These are phyloP conservation scores for Falcaria lacertinaria DNA, from an alignment of 2,888 invertebrate species.

Conservation along the genomic window DNA sequence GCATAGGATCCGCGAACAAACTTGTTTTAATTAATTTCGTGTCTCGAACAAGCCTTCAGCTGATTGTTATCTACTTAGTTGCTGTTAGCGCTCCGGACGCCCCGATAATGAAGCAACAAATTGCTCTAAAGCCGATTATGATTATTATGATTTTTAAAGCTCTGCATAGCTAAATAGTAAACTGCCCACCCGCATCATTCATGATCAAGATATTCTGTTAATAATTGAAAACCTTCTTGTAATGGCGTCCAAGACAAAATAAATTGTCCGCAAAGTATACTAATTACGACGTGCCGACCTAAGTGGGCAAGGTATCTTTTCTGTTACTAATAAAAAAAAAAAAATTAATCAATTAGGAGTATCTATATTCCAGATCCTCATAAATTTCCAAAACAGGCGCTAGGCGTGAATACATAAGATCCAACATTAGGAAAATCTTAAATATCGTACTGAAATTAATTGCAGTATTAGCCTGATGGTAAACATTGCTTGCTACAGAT, in stretches of 20 bases:
- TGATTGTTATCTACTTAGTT: constrained; percentile 79
- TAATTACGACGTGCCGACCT: too few species aligned
- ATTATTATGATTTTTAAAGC: constrained; percentile 54
- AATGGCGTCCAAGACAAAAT: too few species aligned
- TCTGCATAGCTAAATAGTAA: constrained; percentile 16
- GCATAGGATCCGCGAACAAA: constrained; percentile 79
- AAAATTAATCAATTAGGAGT: too few species aligned
- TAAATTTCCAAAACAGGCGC: neutral
- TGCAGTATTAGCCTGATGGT: neutral
- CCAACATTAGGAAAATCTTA: neutral
- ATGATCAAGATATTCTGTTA: too few species aligned
- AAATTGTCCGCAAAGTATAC: too few species aligned
- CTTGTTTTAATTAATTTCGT: constrained; percentile 81
- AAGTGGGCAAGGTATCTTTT: too few species aligned
- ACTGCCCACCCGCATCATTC: constrained; percentile 5
- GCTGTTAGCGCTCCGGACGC: constrained; percentile 72
- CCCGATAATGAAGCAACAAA: constrained; percentile 71
- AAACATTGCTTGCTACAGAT: neutral
- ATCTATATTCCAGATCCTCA: too few species aligned
- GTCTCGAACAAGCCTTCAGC: constrained; percentile 77
- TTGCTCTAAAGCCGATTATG: constrained; percentile 58
- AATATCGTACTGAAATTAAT: neutral
- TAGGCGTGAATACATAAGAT: neutral
- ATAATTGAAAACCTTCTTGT: too few species aligned
- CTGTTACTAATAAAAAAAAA: too few species aligned